A percentile compares a stretch with the other conserved stretches of the same genome.
Evolutionary conservation across 2,888 invertebrate genomes (phyloP).

Genomic region (Leptinotarsa juncta): DNA sequence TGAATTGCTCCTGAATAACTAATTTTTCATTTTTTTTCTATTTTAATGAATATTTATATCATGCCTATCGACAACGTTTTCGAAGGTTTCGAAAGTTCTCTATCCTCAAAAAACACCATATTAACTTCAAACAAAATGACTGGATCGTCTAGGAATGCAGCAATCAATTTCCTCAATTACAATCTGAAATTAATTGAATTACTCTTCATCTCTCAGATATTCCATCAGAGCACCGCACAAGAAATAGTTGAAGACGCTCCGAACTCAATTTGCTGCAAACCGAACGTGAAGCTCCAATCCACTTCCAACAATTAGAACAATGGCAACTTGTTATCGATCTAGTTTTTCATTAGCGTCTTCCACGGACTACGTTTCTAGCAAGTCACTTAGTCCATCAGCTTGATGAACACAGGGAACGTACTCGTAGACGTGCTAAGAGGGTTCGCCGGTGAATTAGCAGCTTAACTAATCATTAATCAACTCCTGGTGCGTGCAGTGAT

Average conservation of each 20-base stretch:
- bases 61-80: no score
- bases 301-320: conserved; percentile 14
- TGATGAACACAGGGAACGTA: conserved; percentile 27
- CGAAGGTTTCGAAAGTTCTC: neutral
- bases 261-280: conserved; percentile 1
- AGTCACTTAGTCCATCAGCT: conserved; percentile 35
- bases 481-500: conserved; percentile 44
- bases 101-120: neutral
- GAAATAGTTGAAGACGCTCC: neutral
- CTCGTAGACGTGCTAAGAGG: conserved; percentile 53
- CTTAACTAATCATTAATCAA: conserved; percentile 55
- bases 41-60: no score
- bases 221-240: neutral
- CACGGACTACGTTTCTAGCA: conserved; percentile 28
- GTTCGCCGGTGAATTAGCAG: conserved; percentile 54
- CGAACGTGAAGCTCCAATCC: neutral
- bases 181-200: neutral
- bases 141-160: neutral
- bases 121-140: neutral
- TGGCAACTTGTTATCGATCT: conserved; percentile 12
- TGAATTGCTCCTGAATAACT: no score
- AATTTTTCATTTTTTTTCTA: no score
- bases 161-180: neutral
- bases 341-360: conserved; percentile 11
- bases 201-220: neutral